Evolutionary conservation across 2,797 vertebrate genomes (phyloP).

Genomic region (Pangasius sanitwongsei): DNA sequence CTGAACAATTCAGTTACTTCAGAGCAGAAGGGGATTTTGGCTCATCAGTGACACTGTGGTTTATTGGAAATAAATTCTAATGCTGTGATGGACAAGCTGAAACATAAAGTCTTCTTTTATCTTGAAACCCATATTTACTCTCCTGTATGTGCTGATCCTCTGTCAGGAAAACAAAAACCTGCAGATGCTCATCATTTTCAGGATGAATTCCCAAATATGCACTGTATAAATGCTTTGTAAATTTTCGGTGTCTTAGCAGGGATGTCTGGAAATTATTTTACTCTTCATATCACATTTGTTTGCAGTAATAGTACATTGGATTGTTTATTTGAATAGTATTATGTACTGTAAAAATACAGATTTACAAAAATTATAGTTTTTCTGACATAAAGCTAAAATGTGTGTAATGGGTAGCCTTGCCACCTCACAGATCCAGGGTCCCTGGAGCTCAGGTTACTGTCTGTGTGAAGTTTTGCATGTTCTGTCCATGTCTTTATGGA

Average conservation of each 20-base stretch:
- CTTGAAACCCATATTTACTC: slow-evolving; percentile 5
- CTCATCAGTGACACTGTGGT: neutral
- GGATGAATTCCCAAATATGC: neutral
- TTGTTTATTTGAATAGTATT: neutral
- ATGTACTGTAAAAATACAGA: neutral
- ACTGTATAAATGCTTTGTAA: neutral
- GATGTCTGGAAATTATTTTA: neutral
- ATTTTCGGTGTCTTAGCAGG: neutral
- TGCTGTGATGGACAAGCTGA: slow-evolving; percentile 20
- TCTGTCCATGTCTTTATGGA: neutral
- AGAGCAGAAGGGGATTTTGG: slow-evolving; percentile 1
- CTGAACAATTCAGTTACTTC: neutral
- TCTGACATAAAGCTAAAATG: neutral
- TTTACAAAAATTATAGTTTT: neutral
- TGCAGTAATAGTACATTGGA: neutral
- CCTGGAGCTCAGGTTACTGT: neutral
- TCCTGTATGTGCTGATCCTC: neutral
- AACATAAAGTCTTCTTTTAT: slow-evolving; percentile 26
- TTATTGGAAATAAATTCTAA: slow-evolving; percentile 5
- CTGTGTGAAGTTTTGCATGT: neutral
- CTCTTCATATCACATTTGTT: neutral
- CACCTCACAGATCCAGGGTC: neutral
- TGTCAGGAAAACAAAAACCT: neutral
- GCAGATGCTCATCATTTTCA: neutral
- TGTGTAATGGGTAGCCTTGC: neutral